A percentile compares a stretch with the other conserved stretches of the same genome.
These are phyloP conservation scores for Drosophila vallismaia DNA, from an alignment of 2,888 invertebrate genomes.

Conservation along the genomic window DNA sequence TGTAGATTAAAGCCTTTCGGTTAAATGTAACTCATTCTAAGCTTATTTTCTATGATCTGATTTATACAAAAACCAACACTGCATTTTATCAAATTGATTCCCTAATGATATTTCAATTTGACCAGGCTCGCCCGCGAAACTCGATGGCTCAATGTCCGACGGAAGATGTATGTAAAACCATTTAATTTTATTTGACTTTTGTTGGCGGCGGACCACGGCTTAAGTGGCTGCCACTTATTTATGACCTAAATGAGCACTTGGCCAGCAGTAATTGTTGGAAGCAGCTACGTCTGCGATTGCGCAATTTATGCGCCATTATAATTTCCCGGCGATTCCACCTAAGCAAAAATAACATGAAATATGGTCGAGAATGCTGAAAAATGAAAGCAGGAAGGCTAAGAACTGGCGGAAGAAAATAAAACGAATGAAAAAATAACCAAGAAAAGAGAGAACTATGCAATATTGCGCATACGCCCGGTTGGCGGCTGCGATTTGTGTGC, in stretches of 20 bases:
- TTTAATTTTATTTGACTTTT: constrained; percentile 50
- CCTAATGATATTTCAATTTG: constrained; percentile 17
- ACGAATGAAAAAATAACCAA: constrained; percentile 5
- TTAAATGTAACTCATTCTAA: not conserved
- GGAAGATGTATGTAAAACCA: constrained; percentile 39
- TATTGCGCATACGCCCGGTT: constrained; percentile 51
- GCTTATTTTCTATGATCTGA: constrained; percentile 10
- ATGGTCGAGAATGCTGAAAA: constrained; percentile 39
- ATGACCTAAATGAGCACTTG: constrained; percentile 49
- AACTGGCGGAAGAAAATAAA: constrained; percentile 7
- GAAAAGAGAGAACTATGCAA: constrained; percentile 41
- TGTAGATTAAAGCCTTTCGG: not conserved
- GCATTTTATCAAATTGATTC: constrained; percentile 36
- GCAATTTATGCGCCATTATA: constrained; percentile 58
- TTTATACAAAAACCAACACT: constrained; percentile 16
- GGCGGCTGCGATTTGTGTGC: constrained; percentile 52
- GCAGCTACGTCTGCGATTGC: constrained; percentile 26
- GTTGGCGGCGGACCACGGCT: constrained; percentile 29
- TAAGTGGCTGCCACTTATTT: constrained; percentile 49
- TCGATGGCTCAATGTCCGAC: constrained; percentile 21
- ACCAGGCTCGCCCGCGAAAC: constrained; percentile 11
- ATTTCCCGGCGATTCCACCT: constrained; percentile 37
- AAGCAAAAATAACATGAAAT: constrained; percentile 51
- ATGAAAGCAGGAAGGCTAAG: constrained; percentile 17
- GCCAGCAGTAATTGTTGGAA: constrained; percentile 50